Conservation (phyloP, 1,140 invertebrate genomes). For the Lycorma delicatula region DNA sequence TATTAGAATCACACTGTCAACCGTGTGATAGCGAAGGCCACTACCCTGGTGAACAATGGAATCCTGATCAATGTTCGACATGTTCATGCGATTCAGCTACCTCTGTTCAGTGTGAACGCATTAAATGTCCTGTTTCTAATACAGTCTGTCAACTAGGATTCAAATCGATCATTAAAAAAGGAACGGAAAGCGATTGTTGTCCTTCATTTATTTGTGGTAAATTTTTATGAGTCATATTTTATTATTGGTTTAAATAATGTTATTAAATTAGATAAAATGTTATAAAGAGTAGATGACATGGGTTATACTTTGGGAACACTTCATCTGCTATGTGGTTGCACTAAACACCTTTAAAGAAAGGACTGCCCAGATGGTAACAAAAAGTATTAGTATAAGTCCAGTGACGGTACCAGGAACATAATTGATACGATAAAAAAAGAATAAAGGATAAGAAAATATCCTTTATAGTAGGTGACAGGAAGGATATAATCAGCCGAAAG, state of each 20-base stretch:
- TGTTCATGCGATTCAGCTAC: conserved; percentile 53
- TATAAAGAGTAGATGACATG: too few species aligned
- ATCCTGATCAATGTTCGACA: conserved; percentile 61
- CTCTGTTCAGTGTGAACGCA: conserved; percentile 46
- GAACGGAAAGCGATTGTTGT: conserved; percentile 53
- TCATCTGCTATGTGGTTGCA: too few species aligned
- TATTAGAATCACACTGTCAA: conserved; percentile 48
- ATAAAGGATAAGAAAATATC: too few species aligned
- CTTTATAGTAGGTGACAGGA: too few species aligned
- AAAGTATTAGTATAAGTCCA: too few species aligned
- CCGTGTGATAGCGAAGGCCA: conserved; percentile 58
- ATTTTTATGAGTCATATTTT: conserved; percentile 19
- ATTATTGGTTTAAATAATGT: background rate
- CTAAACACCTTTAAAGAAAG: too few species aligned
- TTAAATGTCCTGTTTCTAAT: conserved; percentile 46
- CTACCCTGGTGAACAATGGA: conserved; percentile 44
- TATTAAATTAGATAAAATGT: too few species aligned
- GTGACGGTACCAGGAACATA: too few species aligned
- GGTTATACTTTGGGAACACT: too few species aligned
- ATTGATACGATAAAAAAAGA: too few species aligned
- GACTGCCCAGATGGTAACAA: too few species aligned
- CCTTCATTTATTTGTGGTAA: conserved; percentile 56
- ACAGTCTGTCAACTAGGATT: conserved; percentile 49
- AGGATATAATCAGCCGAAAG: too few species aligned
- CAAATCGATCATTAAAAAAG: conserved; percentile 42